Base-by-base conservation (phyloP, 1,140 invertebrate species). In the Orius insidiosus region DNA sequence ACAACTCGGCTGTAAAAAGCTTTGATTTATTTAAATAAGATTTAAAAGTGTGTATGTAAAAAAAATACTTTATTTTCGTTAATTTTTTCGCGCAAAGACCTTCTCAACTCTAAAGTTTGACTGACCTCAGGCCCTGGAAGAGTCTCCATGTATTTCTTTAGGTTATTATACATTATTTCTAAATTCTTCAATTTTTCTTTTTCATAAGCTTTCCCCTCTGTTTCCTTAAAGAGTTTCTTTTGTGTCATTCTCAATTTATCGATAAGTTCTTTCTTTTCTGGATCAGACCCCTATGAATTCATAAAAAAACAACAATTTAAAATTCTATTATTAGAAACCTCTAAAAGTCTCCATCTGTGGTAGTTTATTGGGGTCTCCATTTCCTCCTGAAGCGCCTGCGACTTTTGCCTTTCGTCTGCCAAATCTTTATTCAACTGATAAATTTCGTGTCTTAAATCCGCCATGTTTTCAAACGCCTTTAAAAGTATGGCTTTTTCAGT, bases 281-380 rank as follows among this genome's bases (percentile, higher is more conserved):
- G 81, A 63, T 87, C 82, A 15, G 72, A 76, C 18, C 75, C 79
- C 67, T 77, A 35, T 43, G 33, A 48, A 10, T 30, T 18, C n/a
- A 13, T n/a, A n/a, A 3, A 18, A 13, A 13, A 7, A 13, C 15
- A 16, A 11, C 1, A 11, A 31, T 18, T 19, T 32, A 3, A 35
- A 35, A 30, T 19, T 39, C 14, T 47, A 6, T 6, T 19, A 9
- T 3, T 6, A 10, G 6, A 16, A 54, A 71, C 73, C 64, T 78
- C 70, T 16, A 85, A 62, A 58, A 79, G 75, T 47, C 78, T 63
- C 78, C 78, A 83, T 45, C 78, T 63, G 59, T 88, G 84, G 48
- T 87, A 72, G 60, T 89, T 89, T 54, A 85, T 69, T 0, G 84
- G 84, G 40, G 78, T 86, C 57, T 84, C 75, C 48, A 85, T 65